phyloP scores from a whole-genome alignment of 2,888 invertebrate genomes.

The Acanthacorydalis orientalis region DNA sequence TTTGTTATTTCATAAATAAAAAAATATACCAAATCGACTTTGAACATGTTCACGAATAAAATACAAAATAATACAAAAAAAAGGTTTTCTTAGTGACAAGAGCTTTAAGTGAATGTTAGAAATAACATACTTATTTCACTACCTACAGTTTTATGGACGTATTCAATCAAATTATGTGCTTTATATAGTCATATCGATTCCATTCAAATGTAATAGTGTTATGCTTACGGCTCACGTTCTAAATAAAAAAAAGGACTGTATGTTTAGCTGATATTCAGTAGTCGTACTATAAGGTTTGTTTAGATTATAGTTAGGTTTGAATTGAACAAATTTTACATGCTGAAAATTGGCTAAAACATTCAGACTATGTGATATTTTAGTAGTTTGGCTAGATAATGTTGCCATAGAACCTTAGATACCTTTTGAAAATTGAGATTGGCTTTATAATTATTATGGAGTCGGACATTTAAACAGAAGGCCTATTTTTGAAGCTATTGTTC shows the following conservation, averaged over 20 bases:
- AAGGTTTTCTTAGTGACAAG: too few species aligned
- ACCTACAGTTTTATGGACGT: too few species aligned
- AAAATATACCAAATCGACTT: too few species aligned
- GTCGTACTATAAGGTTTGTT: background rate
- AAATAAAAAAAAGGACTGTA: background rate
- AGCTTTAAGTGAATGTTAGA: too few species aligned
- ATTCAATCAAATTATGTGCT: slow-evolving; percentile 11
- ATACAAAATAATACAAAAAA: too few species aligned
- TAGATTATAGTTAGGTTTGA: background rate
- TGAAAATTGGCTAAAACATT: slow-evolving; percentile 12
- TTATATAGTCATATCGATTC: slow-evolving; percentile 13
- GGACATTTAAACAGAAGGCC: slow-evolving; percentile 1
- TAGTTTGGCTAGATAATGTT: slow-evolving; percentile 7
- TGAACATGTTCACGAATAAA: too few species aligned
- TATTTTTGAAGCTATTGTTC: background rate
- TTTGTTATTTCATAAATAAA: too few species aligned
- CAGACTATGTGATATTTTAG: slow-evolving; percentile 19
- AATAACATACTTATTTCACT: too few species aligned
- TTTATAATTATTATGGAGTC: too few species aligned
- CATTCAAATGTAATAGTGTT: slow-evolving; percentile 6
- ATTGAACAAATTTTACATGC: background rate
- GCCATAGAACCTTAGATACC: too few species aligned
- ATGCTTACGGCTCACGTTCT: background rate
- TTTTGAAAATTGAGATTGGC: too few species aligned
- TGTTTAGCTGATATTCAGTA: background rate